Conservation (phyloP, 2,888 invertebrate genomes). For the Meiosimyza platycephala region DNA sequence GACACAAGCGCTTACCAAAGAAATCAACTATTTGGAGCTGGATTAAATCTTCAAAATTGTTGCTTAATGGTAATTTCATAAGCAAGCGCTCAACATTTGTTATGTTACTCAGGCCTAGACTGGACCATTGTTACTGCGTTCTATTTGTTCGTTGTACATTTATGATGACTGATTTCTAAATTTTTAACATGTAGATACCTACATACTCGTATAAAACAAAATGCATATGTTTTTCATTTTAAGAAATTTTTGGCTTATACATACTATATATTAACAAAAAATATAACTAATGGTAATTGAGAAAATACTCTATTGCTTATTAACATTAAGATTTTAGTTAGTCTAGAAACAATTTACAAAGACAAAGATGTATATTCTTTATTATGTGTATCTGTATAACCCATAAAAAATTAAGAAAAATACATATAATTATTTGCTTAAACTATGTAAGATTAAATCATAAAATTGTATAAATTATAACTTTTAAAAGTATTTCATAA, state of each 20-base stretch:
- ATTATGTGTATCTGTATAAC: no score
- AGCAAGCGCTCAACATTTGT: neutral
- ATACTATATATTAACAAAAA: neutral
- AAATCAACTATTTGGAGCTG: slow-evolving; percentile 54
- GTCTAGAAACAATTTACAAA: neutral
- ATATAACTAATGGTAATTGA: no score
- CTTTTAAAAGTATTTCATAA: no score
- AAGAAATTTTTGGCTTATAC: neutral
- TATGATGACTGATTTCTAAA: slow-evolving; percentile 19
- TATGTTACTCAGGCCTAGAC: neutral
- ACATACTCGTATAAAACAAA: no score
- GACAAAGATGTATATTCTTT: neutral
- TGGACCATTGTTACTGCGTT: neutral
- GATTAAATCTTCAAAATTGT: slow-evolving; percentile 44
- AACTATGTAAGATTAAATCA: no score
- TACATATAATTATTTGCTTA: no score
- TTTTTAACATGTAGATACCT: no score
- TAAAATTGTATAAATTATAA: no score
- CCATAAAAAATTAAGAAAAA: no score
- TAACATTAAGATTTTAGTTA: neutral
- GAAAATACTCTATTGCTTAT: no score
- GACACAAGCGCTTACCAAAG: slow-evolving; percentile 47
- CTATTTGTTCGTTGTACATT: slow-evolving; percentile 10
- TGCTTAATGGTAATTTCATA: neutral
- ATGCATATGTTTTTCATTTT: neutral